phyloP scores from a whole-genome alignment of 2,113 vertebrate genomes.

The Phasianus colchicus region DNA sequence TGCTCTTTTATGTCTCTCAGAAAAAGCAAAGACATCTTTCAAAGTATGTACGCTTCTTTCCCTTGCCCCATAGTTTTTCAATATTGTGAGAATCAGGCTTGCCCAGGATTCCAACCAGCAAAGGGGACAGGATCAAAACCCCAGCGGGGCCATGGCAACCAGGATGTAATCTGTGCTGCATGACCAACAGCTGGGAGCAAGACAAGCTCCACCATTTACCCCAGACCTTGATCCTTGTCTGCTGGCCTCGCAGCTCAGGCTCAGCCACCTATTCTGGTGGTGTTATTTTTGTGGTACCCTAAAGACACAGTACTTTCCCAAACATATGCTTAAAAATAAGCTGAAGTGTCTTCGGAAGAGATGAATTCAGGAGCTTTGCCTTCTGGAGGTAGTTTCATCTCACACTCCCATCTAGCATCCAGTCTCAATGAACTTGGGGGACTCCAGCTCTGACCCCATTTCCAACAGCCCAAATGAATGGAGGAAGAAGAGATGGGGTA shows the following conservation, averaged over 20 bases:
- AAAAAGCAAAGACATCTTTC: neutral
- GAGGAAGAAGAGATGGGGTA: neutral
- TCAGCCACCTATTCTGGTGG: neutral
- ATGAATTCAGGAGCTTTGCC: neutral
- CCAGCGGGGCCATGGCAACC: neutral
- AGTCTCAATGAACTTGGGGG: neutral
- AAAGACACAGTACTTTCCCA: neutral
- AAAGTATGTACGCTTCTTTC: neutral
- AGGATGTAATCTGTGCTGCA: neutral
- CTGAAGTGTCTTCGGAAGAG: neutral
- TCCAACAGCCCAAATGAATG: neutral
- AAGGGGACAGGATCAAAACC: neutral
- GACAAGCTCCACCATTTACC: neutral
- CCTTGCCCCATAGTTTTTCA: neutral
- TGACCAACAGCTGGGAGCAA: neutral
- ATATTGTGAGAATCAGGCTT: neutral
- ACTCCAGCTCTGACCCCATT: neutral
- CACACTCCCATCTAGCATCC: neutral
- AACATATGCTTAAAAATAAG: neutral
- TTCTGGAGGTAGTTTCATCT: neutral
- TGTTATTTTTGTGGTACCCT: neutral
- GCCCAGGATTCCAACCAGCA: neutral
- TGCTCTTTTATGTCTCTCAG: fast-evolving
- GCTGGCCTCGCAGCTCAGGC: fast-evolving
- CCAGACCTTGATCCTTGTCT: neutral